Conservation (phyloP, 2,888 invertebrate genomes). For the Epinotia demarniana region DNA sequence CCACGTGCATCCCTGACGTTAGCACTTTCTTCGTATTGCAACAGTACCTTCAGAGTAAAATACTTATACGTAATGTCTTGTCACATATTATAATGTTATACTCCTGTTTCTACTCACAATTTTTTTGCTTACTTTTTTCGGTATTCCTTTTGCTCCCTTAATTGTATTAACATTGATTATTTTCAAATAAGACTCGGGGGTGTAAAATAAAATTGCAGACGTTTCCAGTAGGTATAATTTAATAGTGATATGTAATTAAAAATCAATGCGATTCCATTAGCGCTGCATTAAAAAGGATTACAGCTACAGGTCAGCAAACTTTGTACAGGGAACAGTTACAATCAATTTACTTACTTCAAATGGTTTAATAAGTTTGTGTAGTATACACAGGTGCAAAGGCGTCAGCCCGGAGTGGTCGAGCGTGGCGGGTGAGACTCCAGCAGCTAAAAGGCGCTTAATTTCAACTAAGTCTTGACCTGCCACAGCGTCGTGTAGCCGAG, state of each 20-base stretch:
- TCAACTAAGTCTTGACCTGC: not conserved
- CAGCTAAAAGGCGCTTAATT: not conserved
- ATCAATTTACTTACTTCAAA: conserved; percentile 46
- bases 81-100: not conserved
- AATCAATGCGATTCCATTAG: no score
- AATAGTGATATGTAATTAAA: no score
- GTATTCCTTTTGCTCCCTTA: no score
- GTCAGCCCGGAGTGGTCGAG: conserved; percentile 53
- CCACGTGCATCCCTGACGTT: conserved; percentile 54
- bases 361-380: conserved; percentile 48
- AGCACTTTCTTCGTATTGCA: conserved; percentile 44
- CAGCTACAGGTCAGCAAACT: not conserved
- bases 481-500: conserved; percentile 7
- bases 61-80: not conserved
- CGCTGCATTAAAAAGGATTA: no score
- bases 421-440: conserved; percentile 21
- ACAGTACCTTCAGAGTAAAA: conserved; percentile 1
- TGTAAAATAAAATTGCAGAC: no score
- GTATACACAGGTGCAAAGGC: conserved; percentile 59
- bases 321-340: not conserved
- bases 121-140: no score
- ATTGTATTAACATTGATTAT: no score
- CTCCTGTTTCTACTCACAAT: no score
- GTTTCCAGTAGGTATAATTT: no score
- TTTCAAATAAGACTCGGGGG: no score